Conservation (phyloP, 2,113 vertebrate species). For the Terrapene triunguis region DNA sequence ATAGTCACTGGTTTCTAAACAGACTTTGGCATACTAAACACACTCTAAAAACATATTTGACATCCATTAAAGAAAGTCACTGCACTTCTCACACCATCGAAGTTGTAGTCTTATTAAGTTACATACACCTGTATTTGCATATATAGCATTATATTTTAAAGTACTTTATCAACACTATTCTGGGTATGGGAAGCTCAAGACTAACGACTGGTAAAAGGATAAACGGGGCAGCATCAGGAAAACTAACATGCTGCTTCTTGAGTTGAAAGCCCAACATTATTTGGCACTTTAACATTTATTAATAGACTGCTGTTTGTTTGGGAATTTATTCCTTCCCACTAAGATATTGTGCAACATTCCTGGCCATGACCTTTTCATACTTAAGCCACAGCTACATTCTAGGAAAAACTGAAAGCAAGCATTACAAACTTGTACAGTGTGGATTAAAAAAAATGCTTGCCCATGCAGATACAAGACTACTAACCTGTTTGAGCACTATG, state of each 20-base stretch:
- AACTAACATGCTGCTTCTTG: not conserved
- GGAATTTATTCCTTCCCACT: not conserved
- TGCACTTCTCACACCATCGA: not conserved
- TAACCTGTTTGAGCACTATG: not conserved
- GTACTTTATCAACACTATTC: rapidly evolving
- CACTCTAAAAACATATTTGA: not conserved
- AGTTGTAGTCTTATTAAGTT: not conserved
- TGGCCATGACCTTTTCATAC: not conserved
- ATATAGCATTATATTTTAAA: not conserved
- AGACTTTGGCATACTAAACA: not conserved
- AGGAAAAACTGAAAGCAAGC: not conserved
- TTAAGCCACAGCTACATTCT: not conserved
- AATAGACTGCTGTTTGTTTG: not conserved
- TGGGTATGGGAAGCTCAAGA: not conserved
- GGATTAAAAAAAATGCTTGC: not conserved
- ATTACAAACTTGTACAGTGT: not conserved
- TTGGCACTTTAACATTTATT: not conserved
- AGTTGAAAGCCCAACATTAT: not conserved
- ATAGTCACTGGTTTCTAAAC: not conserved
- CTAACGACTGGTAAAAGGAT: not conserved
- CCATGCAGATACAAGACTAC: not conserved
- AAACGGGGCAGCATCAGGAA: not conserved
- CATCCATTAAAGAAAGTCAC: not conserved
- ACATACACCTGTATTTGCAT: not conserved
- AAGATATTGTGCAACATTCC: not conserved